Evolutionary conservation across 2,888 invertebrate genomes (phyloP).

Genomic region (Amiota mariae): DNA sequence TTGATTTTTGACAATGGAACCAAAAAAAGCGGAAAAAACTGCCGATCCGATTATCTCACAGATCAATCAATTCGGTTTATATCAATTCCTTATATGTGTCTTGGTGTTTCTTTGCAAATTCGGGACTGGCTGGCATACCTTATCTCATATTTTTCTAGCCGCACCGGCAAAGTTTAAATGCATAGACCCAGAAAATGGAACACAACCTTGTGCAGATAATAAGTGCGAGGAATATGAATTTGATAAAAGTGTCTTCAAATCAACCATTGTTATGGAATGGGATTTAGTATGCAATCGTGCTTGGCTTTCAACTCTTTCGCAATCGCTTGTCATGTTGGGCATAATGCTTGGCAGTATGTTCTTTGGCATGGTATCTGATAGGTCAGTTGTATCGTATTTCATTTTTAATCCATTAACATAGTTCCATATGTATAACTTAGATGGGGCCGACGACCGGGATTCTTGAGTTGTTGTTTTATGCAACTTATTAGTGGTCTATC

Average conservation of each 20-base stretch:
- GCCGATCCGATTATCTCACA: constrained; percentile 80
- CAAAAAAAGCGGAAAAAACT: constrained; percentile 41
- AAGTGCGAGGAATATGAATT: constrained; percentile 77
- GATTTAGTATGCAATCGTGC: constrained; percentile 76
- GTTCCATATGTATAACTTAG: constrained; percentile 72
- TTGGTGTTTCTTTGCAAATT: constrained; percentile 83
- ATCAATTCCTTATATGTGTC: constrained; percentile 83
- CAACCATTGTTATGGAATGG: constrained; percentile 85
- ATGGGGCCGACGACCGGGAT: constrained; percentile 83
- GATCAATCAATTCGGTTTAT: constrained; percentile 82
- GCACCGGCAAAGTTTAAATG: constrained; percentile 79
- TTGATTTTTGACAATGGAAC: background rate
- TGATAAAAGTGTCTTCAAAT: constrained; percentile 79
- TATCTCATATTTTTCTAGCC: constrained; percentile 85
- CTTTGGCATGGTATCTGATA: constrained; percentile 85
- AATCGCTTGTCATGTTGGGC: constrained; percentile 85
- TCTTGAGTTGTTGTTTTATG: constrained; percentile 82
- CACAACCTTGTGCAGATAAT: constrained; percentile 73
- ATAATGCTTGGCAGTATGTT: constrained; percentile 83
- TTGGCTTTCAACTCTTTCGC: constrained; percentile 82
- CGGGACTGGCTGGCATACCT: constrained; percentile 87
- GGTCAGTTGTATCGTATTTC: constrained; percentile 74
- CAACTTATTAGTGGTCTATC: constrained; percentile 82
- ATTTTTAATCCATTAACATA: background rate
- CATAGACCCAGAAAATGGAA: constrained; percentile 55